Base-by-base conservation (phyloP, 2,888 invertebrate species). In the Pseudococcus jackbeardsleyi region DNA sequence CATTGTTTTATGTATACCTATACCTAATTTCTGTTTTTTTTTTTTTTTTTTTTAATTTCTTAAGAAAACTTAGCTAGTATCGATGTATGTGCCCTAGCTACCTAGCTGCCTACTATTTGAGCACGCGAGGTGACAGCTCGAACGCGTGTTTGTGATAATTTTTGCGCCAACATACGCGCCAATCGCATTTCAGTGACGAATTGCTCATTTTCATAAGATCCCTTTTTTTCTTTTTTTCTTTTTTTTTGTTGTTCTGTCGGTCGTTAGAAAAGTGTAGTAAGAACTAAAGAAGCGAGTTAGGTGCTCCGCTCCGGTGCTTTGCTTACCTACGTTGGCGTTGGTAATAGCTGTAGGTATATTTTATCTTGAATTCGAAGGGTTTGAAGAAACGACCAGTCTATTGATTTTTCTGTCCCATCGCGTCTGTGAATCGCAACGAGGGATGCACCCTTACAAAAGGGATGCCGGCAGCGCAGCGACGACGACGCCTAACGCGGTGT, bases 391-490 rank as follows among this genome's bases (percentile, higher is more conserved):
- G 26, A 72, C 33, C 72, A 17, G 33, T 12, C 7, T 72, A 72
- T 72, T 33, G 72, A 72, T 72, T 72, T 72, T 68, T 68, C 19
- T 68, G 33, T 33, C n/a, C 33, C 72, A 17, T 33, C 33, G 72
- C 39, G 72, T 72, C 72, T 5, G 7, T 33, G 72, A 68, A 72
- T 72, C 33, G 72, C 39, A 72, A 72, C 26, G 72, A 72, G 72
- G 72, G 72, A 72, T 33, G 72, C 72, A 72, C 72, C 72, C 72
- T 72, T 12, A 64, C 8, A 64, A 59, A 64, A 22, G 9, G 64
- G 59, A 15, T 17, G n/a, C 42, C 42, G 42, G 42, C 42, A 42
- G 42, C 42, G 42, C 26, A 33, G 42, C 42, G 42, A 42, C 42
- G 42, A 42, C 42, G 42, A 9, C 42, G 9, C 42, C 9, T 0